Base-by-base conservation (phyloP, 2,797 vertebrate species). In the Glyptemys insculpta region DNA sequence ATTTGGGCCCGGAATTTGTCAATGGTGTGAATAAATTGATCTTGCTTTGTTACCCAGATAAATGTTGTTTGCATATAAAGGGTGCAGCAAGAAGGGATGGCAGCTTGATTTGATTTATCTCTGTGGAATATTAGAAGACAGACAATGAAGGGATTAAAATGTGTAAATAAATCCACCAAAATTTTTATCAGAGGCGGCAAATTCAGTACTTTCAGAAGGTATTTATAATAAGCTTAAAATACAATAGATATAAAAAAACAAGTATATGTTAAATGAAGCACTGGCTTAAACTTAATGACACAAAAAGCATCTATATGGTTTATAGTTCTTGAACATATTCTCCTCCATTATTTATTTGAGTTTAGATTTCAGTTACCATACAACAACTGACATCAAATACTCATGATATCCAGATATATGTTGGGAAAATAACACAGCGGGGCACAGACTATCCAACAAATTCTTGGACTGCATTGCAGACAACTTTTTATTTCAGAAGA, bases 241-340 rank as follows among this genome's bases (percentile, higher is more conserved):
- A 68, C 2, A 91, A 62, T 37, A 14, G 3, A 59, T 72, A 14
- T 41, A 79, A 94, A 87, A 65, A n/a, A 84, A 1, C 49, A 56
- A 47, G 5, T 68, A 72, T 81, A 5, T n/a, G 1, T 79, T 79
- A 79, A 5, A 15, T 57, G 79, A 87, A 81, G 12, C 0, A 54
- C 47, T 65, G 87, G 87, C 23, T 79, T 80, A 83, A 80, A 37
- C 7, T 47, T 52, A 52, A 52, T 41, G 21, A 81, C 4, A 3
- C 3, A 8, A 6, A 0, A 72, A 85, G 10, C n/a, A 85, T 19
- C 6, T 92, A 0, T 49, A 29, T 52, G 23, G 56, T 57, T 57
- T 57, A 84, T 0, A 0, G 8, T 31, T 34, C 23, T 92, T 79
- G 4, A 89, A 76, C 1, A 68, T 1, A 44, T 0, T 81, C 50